phyloP scores from a whole-genome alignment of 2,113 vertebrate species.

The Peromyscus californicus region DNA sequence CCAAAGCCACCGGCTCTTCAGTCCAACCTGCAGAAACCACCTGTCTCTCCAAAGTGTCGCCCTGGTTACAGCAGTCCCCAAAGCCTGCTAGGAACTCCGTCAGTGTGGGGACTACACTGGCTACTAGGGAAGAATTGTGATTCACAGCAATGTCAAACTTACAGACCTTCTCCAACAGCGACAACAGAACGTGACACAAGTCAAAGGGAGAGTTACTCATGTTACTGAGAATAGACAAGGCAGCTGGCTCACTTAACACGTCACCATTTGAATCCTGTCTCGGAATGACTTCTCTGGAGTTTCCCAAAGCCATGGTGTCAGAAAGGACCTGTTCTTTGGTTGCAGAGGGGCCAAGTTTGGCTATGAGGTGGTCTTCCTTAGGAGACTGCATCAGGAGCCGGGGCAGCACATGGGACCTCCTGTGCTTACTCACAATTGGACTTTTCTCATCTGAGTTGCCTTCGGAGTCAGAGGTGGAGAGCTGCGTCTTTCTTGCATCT shows the following conservation, averaged over 20 bases:
- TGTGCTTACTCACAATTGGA: conserved; percentile 82
- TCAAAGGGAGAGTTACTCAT: conserved; percentile 96
- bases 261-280: conserved; percentile 84
- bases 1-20: conserved; percentile 95
- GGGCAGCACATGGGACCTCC: conserved; percentile 88
- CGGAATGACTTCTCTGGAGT: conserved; percentile 68
- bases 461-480: conserved; percentile 97
- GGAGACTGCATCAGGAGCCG: conserved; percentile 84
- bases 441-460: conserved; percentile 93
- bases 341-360: conserved; percentile 56
- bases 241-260: conserved; percentile 88
- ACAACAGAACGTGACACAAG: conserved; percentile 94
- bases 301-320: conserved; percentile 56
- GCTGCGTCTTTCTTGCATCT: conserved; percentile 93
- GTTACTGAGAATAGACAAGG: conserved; percentile 89
- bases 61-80: conserved; percentile 90
- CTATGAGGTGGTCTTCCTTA: conserved; percentile 78
- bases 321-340: conserved; percentile 75
- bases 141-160: conserved; percentile 95
- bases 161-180: conserved; percentile 96
- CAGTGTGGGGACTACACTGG: conserved; percentile 94
- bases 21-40: conserved; percentile 94
- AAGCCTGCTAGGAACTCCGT: conserved; percentile 95
- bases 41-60: conserved; percentile 83
- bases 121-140: conserved; percentile 92